These are phyloP conservation scores for Peromyscus melanophrys DNA, from an alignment of 2,797 vertebrate genomes.

Conservation along the genomic window DNA sequence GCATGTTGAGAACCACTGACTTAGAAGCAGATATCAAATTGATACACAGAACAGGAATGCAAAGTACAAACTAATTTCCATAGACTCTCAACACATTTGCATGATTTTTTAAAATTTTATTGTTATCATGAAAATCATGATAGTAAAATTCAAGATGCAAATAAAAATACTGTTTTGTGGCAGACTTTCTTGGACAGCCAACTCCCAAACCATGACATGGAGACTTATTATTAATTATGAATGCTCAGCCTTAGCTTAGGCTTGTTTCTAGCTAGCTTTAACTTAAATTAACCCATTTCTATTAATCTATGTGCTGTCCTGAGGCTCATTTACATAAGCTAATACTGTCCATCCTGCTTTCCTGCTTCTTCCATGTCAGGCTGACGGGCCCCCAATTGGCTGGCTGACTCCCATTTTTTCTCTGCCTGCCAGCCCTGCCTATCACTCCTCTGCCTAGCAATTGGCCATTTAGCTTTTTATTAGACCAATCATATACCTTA, in stretches of 20 bases:
- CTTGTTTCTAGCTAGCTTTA: background rate
- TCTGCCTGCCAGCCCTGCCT: background rate
- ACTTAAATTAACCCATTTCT: background rate
- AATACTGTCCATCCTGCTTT: background rate
- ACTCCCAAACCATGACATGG: too few relatives aligned
- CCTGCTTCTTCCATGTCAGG: background rate
- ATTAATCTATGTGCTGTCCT: background rate
- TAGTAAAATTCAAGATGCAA: background rate
- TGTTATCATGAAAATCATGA: background rate
- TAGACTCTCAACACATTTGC: background rate
- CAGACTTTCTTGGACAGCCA: background rate
- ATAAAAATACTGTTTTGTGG: conserved; percentile 7
- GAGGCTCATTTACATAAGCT: background rate
- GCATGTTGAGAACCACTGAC: background rate
- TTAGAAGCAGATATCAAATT: background rate
- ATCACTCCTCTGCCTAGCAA: background rate
- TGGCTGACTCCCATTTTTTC: background rate
- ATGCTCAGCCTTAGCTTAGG: background rate
- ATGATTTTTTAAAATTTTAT: background rate
- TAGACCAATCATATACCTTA: background rate
- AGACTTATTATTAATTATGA: background rate
- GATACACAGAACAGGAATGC: background rate
- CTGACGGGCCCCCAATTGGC: background rate
- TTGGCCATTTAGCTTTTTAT: background rate
- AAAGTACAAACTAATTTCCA: background rate